A percentile compares a stretch with the other conserved stretches of the same genome.
phyloP scores from a whole-genome alignment of 2,113 vertebrate genomes.

The Phyllopteryx taeniolatus region DNA sequence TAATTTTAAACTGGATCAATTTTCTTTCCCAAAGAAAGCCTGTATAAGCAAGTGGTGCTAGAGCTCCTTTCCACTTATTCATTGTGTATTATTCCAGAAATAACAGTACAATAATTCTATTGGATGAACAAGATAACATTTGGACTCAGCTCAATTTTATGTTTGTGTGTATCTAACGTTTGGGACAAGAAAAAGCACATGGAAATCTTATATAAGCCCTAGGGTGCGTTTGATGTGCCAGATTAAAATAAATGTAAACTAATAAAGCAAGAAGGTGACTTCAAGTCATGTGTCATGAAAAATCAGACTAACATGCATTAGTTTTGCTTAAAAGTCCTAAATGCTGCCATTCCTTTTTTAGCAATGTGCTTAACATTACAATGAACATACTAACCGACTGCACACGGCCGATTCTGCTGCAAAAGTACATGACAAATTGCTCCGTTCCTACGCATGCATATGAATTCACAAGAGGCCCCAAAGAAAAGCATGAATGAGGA shows the following conservation, averaged over 20 bases:
- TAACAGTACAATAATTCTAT: not conserved
- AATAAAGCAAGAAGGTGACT: not conserved
- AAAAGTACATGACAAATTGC: constrained; percentile 1
- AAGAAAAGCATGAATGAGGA: constrained; percentile 2
- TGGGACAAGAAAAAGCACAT: not conserved
- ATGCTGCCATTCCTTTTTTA: not conserved
- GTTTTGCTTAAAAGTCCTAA: not conserved
- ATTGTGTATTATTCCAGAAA: not conserved
- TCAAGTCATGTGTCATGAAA: not conserved
- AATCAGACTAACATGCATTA: not conserved
- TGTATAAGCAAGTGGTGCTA: not conserved
- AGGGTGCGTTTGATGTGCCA: not conserved
- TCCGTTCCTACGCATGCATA: constrained; percentile 2
- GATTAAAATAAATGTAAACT: not conserved
- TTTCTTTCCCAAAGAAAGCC: constrained; percentile 12
- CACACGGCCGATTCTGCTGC: not conserved
- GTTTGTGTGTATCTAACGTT: not conserved
- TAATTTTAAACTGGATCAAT: constrained; percentile 40
- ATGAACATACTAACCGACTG: not conserved
- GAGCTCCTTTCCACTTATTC: not conserved
- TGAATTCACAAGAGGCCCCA: constrained; percentile 4
- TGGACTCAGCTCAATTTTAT: not conserved
- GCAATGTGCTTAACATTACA: not conserved
- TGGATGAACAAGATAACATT: not conserved
- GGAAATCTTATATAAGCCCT: not conserved